Percentiles rank a stretch among this genome's conserved stretches.
Conservation (phyloP, 2,888 invertebrate genomes). For the Tupiocoris notatus region DNA sequence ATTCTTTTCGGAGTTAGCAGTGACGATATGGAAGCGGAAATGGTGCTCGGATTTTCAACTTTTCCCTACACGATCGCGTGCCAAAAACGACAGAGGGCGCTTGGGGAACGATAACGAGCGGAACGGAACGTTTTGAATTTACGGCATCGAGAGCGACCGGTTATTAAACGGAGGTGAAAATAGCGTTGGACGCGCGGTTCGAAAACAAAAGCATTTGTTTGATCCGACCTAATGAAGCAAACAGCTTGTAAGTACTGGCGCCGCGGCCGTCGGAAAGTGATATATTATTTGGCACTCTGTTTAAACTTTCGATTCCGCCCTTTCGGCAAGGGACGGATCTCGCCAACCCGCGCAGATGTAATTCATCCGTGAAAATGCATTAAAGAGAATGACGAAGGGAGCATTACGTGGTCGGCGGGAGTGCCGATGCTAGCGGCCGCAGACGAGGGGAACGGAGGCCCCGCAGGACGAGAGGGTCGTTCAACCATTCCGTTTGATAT, state of each 20-base stretch:
- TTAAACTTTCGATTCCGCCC: conserved; percentile 15
- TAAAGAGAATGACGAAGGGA: neutral
- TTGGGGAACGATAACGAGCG: neutral
- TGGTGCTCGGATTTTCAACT: too few species aligned
- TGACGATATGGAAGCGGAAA: too few species aligned
- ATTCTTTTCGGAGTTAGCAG: too few species aligned
- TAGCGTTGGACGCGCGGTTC: neutral
- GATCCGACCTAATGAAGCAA: conserved; percentile 33
- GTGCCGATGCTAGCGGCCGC: too few species aligned
- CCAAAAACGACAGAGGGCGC: neutral
- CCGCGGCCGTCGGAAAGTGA: neutral
- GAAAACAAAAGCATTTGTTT: conserved; percentile 10
- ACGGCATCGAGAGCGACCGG: neutral
- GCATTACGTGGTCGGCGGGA: neutral
- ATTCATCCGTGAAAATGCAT: neutral
- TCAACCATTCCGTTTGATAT: neutral
- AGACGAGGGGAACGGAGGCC: neutral
- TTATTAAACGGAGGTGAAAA: neutral
- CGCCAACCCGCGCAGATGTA: neutral
- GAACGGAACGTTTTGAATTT: neutral
- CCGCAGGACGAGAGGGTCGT: neutral
- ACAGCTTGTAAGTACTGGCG: conserved; percentile 22
- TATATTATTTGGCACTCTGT: conserved; percentile 25
- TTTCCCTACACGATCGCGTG: too few species aligned
- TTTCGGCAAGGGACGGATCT: neutral